Evolutionary conservation across 2,888 invertebrate species (phyloP), one percentile per base, ranked within the genome.

Genomic region (Synanthedon vespiformis): DNA sequence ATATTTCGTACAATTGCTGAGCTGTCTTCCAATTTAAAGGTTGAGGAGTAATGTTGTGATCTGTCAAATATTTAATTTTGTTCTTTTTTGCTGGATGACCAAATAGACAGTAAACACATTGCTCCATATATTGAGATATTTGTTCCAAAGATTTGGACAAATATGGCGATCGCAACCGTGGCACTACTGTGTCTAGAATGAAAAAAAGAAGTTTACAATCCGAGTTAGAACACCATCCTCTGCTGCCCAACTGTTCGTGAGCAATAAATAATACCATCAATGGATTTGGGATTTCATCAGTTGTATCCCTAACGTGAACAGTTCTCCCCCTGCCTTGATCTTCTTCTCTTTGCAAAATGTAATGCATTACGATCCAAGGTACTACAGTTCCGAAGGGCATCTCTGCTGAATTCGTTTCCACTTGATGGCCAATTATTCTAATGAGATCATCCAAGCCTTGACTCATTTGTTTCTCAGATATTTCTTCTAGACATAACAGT

Each of bases 331-430:
- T 89, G 48, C 90, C 90, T 60, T 90, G 89, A 62, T 93, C 92
- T 68, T 93, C 93, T 61, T 93, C 92, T 64, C 92, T 89, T 68
- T 93, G 90, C 51, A 96, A 82, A 58, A 96, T 89, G 63, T 92
- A 92, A 80, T 96, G 94, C 61, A 97, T 84, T 54, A 97, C 82
- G 54, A 95, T 92, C 96, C 96, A 96, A 4, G 95, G 94, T 4
- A 90, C 77, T 12, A 94, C 90, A 12, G 92, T 91, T 55, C 92
- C 91, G 52, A 95, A 88, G 0, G 93, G 92, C 77, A 90, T 87
- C 57, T 91, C 92, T 40, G 89, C 77, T 27, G 88, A 82, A 68
- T 87, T 90, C 40, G 94, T 94, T 61, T 95, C 95, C 56, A 96
- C 88, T 74, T 95, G 94, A 68, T 93, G 92, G 52, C 93, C 92